Percentiles rank a stretch among this genome's conserved stretches.
Evolutionary conservation across 1,140 invertebrate species (phyloP).

Genomic region (Heliothis virescens): DNA sequence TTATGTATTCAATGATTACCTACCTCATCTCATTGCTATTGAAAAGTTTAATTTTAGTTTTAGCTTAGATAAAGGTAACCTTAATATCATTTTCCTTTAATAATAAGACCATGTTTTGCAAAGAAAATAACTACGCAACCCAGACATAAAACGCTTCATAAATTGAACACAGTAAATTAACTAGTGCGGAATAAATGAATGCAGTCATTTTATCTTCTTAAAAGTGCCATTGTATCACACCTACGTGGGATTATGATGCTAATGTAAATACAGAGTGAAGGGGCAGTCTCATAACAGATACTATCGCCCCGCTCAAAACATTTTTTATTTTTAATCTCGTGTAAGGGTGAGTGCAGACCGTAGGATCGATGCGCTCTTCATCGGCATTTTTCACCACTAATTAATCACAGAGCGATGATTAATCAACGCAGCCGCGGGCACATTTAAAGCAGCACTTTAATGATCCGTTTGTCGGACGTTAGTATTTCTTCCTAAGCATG

Average conservation of each 20-base stretch:
- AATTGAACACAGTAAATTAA: slow-evolving; percentile 27
- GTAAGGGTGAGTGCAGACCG: slow-evolving; percentile 66
- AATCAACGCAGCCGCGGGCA: slow-evolving; percentile 73
- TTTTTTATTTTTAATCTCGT: slow-evolving; percentile 66
- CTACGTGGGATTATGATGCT: slow-evolving; percentile 45
- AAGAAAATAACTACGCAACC: neutral
- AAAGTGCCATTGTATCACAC: slow-evolving; percentile 43
- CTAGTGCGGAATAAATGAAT: slow-evolving; percentile 26
- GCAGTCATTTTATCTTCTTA: slow-evolving; percentile 33
- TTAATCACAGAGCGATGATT: slow-evolving; percentile 79
- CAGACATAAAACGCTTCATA: neutral
- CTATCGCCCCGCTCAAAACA: slow-evolving; percentile 54
- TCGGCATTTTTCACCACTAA: slow-evolving; percentile 65
- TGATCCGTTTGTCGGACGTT: slow-evolving; percentile 75
- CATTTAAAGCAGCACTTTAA: slow-evolving; percentile 76
- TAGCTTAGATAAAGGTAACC: too few relatives aligned
- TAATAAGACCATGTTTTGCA: too few relatives aligned
- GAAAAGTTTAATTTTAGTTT: too few relatives aligned
- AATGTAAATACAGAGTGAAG: slow-evolving; percentile 50
- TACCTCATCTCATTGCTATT: too few relatives aligned
- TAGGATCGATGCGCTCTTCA: slow-evolving; percentile 64
- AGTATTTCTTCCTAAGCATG: slow-evolving; percentile 64
- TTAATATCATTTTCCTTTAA: too few relatives aligned
- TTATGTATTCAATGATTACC: too few relatives aligned
- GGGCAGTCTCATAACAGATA: slow-evolving; percentile 49